Base-by-base conservation (phyloP, 92 coral and sea anemone species). In the Heliopora coerulea region DNA sequence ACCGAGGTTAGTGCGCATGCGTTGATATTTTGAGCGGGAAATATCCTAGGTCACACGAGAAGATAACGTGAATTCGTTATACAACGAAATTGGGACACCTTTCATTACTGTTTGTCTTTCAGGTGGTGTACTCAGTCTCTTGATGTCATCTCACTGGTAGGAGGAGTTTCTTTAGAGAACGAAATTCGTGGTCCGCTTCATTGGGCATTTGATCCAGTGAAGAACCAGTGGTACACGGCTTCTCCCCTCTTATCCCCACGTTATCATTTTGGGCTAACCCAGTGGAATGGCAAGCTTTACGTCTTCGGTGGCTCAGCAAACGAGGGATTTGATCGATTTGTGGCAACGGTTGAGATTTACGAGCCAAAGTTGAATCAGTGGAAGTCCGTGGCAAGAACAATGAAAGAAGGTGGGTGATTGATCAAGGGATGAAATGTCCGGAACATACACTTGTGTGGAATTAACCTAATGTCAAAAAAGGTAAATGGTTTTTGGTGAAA, bases 121-220 rank as follows among this genome's bases (percentile, higher is more conserved):
- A 92, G 97, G 72, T 92, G 97, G 97, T 81, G 86, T 59, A 89
- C 91, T 20, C 84, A 84, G 56, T 72, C 84, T 32, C 74, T 78
- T 61, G 87, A 87, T 56, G 87, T 73, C 34, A 81, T 92, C 33
- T 65, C 82, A 0, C 58, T 92, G 9, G 83, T 84, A 31, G 97
- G 97, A 7, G 97, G 97, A 9, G 56, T 83, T 9, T 25, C 35
- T 57, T 20, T 21, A 41, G 57, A 40, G 28, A 20, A 29, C 0
- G 33, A 66, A 41, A 23, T 9, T 26, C 23, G 7, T 3, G 29
- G 12, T 17, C 5, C 56, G 35, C 23, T 32, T 23, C 56, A 66
- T 21, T 66, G 73, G 73, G 57, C 57, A 1, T 66, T 66, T 42
- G 73, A 66, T 66, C 73, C 73, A 40, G 57, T 46, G 7, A 66